Conservation (phyloP, 2,888 invertebrate genomes). For the Cosmia pyralina region DNA sequence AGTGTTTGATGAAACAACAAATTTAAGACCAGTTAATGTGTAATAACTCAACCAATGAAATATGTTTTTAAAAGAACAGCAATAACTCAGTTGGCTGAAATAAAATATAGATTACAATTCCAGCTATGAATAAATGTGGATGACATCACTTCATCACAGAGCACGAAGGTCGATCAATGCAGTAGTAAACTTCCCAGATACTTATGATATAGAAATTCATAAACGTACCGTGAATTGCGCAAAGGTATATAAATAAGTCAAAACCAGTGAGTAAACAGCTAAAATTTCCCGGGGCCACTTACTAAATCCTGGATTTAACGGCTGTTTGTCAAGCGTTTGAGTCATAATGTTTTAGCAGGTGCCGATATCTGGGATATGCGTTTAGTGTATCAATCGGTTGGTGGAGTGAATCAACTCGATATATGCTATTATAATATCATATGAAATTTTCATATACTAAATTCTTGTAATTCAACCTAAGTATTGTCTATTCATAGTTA, state of each 20-base stretch:
- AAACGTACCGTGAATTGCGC: conserved; percentile 28
- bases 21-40: conserved; percentile 37
- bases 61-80: conserved; percentile 33
- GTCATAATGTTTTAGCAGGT: conserved; percentile 64
- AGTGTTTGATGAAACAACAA: conserved; percentile 42
- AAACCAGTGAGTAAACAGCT: conserved; percentile 41
- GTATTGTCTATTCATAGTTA: background rate
- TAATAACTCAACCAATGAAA: conserved; percentile 30
- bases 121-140: conserved; percentile 45
- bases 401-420: conserved; percentile 19
- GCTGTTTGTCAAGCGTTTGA: conserved; percentile 59
- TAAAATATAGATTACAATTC: conserved; percentile 35
- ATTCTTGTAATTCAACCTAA: background rate
- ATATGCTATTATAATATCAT: background rate
- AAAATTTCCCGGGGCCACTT: conserved; percentile 43
- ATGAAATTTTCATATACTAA: background rate
- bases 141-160: conserved; percentile 47
- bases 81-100: conserved; percentile 38
- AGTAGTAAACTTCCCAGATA: conserved; percentile 36
- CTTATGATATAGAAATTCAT: conserved; percentile 31
- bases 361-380: conserved; percentile 45
- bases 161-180: conserved; percentile 47
- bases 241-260: conserved; percentile 51
- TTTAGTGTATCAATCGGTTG: conserved; percentile 9
- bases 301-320: conserved; percentile 46